A percentile compares a stretch with the other conserved stretches of the same genome.
Evolutionary conservation across 2,797 vertebrate genomes (phyloP).

Genomic region (Channa striata): DNA sequence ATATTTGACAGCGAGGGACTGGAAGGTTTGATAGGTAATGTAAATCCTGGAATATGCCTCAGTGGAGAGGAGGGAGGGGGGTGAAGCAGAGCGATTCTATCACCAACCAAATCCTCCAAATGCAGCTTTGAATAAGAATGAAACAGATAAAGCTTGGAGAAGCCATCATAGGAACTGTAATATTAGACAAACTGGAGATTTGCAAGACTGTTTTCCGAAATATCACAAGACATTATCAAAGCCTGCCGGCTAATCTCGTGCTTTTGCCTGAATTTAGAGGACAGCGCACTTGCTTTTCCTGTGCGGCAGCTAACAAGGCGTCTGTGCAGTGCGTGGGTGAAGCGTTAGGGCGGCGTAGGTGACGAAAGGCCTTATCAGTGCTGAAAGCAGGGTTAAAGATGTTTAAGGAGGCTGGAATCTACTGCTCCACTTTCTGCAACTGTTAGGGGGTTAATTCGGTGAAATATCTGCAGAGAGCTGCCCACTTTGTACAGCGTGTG

Average conservation of each 20-base stretch:
- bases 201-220: conserved; percentile 57
- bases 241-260: conserved; percentile 43
- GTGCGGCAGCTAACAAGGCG: conserved; percentile 34
- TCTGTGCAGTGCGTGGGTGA: conserved; percentile 51
- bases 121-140: conserved; percentile 76
- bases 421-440: conserved; percentile 50
- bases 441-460: conserved; percentile 63
- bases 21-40: conserved; percentile 74
- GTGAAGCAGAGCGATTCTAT: conserved; percentile 59
- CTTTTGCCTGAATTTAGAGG: conserved; percentile 49
- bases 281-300: conserved; percentile 34
- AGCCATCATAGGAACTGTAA: conserved; percentile 60
- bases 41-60: conserved; percentile 69
- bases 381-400: conserved; percentile 35
- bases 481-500: conserved; percentile 41
- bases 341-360: conserved; percentile 46
- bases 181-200: conserved; percentile 70
- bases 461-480: conserved; percentile 44
- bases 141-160: conserved; percentile 70
- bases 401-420: conserved; percentile 40
- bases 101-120: conserved; percentile 73
- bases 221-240: conserved; percentile 56
- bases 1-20: conserved; percentile 59
- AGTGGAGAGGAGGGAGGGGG: conserved; percentile 25
- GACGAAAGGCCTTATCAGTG: conserved; percentile 53